Percentiles rank a stretch among this genome's conserved stretches.
Evolutionary conservation across 2,113 vertebrate species (phyloP).

Genomic region (Lepus europaeus): DNA sequence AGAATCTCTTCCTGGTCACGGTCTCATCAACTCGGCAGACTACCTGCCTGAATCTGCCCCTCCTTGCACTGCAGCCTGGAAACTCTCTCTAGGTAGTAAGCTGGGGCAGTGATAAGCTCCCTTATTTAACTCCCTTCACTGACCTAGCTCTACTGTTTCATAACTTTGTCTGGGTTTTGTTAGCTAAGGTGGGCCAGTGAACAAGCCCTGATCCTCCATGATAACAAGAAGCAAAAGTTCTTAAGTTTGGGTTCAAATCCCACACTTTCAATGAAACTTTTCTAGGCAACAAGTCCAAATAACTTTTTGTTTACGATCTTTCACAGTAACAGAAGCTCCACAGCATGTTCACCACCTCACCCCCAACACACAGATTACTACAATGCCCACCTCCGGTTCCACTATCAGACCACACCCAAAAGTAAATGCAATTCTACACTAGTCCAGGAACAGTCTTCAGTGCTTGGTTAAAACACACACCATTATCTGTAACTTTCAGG

Average conservation of each 20-base stretch:
- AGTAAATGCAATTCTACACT: background rate
- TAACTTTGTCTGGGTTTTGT: slow-evolving; percentile 1
- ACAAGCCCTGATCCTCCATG: background rate
- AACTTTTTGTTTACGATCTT: background rate
- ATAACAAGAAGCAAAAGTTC: background rate
- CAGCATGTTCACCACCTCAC: fast-evolving
- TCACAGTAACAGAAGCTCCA: background rate
- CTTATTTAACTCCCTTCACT: background rate
- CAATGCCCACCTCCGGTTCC: background rate
- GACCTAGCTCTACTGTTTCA: slow-evolving; percentile 50
- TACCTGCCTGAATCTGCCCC: background rate
- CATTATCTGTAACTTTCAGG: background rate
- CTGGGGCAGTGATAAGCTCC: background rate
- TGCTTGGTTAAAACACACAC: slow-evolving; percentile 53
- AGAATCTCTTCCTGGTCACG: background rate
- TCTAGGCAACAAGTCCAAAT: background rate
- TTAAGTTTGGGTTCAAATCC: slow-evolving; percentile 37
- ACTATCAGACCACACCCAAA: background rate
- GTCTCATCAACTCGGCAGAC: background rate
- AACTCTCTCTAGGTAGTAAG: background rate
- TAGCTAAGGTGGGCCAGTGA: background rate
- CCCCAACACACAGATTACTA: background rate
- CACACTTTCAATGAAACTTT: slow-evolving; percentile 49
- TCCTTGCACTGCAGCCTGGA: background rate
- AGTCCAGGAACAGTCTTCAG: background rate